Evolutionary conservation across 1,140 invertebrate species (phyloP).

Genomic region (Asobara japonica): DNA sequence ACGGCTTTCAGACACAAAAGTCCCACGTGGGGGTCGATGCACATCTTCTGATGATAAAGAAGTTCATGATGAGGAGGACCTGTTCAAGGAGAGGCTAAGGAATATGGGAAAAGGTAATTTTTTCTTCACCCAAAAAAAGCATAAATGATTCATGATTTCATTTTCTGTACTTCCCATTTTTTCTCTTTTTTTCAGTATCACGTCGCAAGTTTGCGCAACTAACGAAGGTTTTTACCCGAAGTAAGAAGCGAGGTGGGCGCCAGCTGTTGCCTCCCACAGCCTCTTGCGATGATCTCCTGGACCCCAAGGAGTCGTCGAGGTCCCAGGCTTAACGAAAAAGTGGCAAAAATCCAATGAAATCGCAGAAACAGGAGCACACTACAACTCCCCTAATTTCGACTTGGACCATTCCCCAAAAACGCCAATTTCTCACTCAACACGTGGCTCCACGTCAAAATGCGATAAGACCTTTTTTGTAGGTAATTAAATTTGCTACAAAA

Average conservation of each 20-base stretch:
- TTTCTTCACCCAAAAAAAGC: too few species aligned
- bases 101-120: constrained; percentile 85
- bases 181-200: constrained; percentile 70
- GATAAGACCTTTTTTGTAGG: too few species aligned
- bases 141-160: too few species aligned
- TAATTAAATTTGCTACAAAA: too few species aligned
- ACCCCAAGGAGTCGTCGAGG: constrained; percentile 61
- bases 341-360: background rate
- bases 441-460: too few species aligned
- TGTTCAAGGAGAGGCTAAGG: constrained; percentile 82
- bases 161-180: background rate
- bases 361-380: constrained; percentile 11
- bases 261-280: constrained; percentile 62
- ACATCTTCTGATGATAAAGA: background rate
- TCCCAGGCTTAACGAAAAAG: constrained; percentile 49
- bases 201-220: constrained; percentile 84
- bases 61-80: constrained; percentile 77
- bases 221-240: constrained; percentile 80
- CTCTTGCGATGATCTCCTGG: constrained; percentile 62
- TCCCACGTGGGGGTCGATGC: constrained; percentile 48
- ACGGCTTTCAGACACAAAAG: constrained; percentile 61
- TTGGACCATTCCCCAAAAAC: too few species aligned
- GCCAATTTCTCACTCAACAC: too few species aligned
- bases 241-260: constrained; percentile 72
- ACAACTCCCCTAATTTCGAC: too few species aligned